phyloP scores from a whole-genome alignment of 2,113 vertebrate genomes.

The Bungarus multicinctus region DNA sequence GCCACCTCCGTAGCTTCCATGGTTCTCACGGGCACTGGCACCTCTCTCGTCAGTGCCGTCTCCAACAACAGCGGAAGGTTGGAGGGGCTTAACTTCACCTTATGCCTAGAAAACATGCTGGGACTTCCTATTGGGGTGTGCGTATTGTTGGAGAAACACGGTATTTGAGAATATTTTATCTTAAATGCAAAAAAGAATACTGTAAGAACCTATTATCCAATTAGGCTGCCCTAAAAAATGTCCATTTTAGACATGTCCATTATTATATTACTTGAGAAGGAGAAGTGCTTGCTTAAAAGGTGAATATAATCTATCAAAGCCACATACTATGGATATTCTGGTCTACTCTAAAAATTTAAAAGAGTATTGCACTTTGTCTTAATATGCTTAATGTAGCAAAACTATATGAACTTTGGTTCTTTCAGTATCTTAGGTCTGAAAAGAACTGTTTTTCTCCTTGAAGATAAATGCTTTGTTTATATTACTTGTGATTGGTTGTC shows the following conservation, averaged over 20 bases:
- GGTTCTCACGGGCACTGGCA: too few species aligned
- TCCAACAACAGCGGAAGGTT: too few species aligned
- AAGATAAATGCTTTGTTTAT: conserved; percentile 19
- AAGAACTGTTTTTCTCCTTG: neutral
- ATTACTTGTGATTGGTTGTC: neutral
- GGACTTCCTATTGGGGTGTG: too few species aligned
- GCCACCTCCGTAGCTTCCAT: too few species aligned
- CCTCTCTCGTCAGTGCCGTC: too few species aligned
- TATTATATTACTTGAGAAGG: neutral
- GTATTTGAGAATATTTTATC: neutral
- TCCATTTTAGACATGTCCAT: neutral
- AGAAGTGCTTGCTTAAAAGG: neutral
- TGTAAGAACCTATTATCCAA: neutral
- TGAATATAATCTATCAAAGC: neutral
- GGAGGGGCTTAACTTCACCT: too few species aligned
- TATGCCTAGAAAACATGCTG: too few species aligned
- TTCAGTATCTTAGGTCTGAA: neutral
- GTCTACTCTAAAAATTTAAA: neutral
- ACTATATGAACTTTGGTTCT: neutral
- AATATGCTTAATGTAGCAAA: neutral
- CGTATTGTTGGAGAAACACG: too few species aligned
- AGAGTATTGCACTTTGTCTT: neutral
- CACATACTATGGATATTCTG: neutral
- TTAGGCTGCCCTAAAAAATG: neutral
- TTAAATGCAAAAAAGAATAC: neutral